Percentiles rank a stretch among this genome's conserved stretches.
Conservation (phyloP, 2,888 invertebrate species). For the Caenorhabditis doughertyi region DNA sequence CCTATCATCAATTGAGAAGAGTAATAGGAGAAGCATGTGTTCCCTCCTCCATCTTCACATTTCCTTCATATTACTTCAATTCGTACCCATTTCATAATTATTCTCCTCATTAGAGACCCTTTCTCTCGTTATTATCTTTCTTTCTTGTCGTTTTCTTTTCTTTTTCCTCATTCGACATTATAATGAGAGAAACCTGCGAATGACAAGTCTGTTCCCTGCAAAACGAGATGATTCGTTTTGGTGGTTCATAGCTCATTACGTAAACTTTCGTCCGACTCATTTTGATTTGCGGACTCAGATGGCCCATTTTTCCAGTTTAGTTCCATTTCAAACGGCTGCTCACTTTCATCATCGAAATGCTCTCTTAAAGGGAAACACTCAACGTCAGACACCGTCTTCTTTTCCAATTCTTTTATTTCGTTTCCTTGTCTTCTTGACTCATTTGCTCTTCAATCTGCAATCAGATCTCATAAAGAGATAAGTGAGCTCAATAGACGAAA, state of each 20-base stretch:
- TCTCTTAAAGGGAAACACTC: constrained; percentile 40
- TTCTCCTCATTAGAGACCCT: constrained; percentile 23
- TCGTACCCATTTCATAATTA: constrained; percentile 55
- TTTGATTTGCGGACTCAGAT: constrained; percentile 52
- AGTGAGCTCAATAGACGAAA: constrained; percentile 15
- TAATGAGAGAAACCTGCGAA: constrained; percentile 43
- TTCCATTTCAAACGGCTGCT: constrained; percentile 44
- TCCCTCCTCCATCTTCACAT: constrained; percentile 13
- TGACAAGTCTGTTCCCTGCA: constrained; percentile 39
- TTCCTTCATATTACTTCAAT: constrained; percentile 24
- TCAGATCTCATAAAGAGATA: constrained; percentile 15
- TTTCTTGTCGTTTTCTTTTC: neutral
- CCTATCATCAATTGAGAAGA: constrained; percentile 11
- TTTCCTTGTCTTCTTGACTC: constrained; percentile 9
- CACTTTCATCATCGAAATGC: constrained; percentile 52
- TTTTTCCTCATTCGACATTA: constrained; percentile 34
- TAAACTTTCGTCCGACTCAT: constrained; percentile 37
- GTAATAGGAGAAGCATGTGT: constrained; percentile 36
- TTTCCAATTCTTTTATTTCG: constrained; percentile 4
- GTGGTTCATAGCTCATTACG: constrained; percentile 49
- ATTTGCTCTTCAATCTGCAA: constrained; percentile 17
- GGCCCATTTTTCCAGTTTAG: constrained; percentile 29
- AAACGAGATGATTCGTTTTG: constrained; percentile 6
- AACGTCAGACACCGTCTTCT: constrained; percentile 39
- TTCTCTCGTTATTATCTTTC: neutral